Evolutionary conservation across 2,888 invertebrate genomes (phyloP).

Genomic region (Drosophila atripex): DNA sequence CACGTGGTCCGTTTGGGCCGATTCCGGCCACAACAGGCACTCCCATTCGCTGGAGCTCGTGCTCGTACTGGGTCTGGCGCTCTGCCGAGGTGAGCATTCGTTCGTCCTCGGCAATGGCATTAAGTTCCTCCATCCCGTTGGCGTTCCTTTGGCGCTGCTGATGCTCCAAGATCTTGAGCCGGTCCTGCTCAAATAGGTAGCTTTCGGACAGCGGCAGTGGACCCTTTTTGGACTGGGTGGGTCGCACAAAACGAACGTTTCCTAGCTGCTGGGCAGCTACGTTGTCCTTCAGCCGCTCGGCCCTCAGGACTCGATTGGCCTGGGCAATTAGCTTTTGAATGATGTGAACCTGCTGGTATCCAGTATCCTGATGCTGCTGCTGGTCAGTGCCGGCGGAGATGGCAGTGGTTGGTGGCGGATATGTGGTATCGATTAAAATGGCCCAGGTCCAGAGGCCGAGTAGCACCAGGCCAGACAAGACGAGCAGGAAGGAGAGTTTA

Average conservation of each 20-base stretch:
- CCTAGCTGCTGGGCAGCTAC: conserved; percentile 57
- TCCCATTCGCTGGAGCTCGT: conserved; percentile 83
- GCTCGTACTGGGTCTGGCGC: conserved; percentile 82
- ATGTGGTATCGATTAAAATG: conserved; percentile 74
- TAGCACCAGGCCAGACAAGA: conserved; percentile 78
- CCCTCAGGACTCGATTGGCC: conserved; percentile 82
- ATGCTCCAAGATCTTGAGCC: conserved; percentile 83
- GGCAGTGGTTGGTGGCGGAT: conserved; percentile 20
- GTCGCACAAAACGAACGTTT: conserved; percentile 78
- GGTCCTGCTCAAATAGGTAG: conserved; percentile 83
- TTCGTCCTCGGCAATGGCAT: conserved; percentile 79
- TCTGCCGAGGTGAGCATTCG: conserved; percentile 82
- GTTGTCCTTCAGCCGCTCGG: conserved; percentile 71
- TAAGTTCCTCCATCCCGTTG: conserved; percentile 75
- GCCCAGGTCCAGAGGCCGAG: conserved; percentile 83
- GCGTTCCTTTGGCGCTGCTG: conserved; percentile 84
- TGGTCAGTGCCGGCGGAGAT: conserved; percentile 12
- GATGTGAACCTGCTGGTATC: conserved; percentile 81
- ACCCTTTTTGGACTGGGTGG: conserved; percentile 78
- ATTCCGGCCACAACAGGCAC: conserved; percentile 82
- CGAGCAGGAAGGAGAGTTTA: conserved; percentile 81
- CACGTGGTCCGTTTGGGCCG: conserved; percentile 81
- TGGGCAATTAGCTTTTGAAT: conserved; percentile 83
- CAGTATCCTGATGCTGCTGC: conserved; percentile 34
- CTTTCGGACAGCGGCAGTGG: conserved; percentile 78